These are phyloP conservation scores for Ceuthmochares aereus DNA, from an alignment of 2,113 vertebrate species.

Conservation along the genomic window DNA sequence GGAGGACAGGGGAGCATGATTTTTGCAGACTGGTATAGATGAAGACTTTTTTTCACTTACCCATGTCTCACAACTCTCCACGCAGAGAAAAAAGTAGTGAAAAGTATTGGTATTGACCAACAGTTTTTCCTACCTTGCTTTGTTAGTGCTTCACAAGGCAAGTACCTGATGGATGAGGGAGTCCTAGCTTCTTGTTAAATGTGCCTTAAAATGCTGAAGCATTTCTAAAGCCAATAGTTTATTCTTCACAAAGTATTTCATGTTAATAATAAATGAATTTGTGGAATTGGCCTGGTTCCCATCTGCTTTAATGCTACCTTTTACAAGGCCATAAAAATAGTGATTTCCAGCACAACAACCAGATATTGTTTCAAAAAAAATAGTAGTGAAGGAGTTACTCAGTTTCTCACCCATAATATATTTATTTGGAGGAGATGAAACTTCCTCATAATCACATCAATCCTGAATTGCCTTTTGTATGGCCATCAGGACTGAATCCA, in stretches of 20 bases:
- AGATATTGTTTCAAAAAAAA: not conserved
- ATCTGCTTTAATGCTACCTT: not conserved
- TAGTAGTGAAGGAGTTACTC: not conserved
- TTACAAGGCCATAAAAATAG: not conserved
- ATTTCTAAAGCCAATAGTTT: not conserved
- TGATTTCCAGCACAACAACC: not conserved
- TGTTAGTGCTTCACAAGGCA: not conserved
- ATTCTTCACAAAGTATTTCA: not conserved
- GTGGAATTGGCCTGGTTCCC: not conserved
- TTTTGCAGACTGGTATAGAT: not conserved
- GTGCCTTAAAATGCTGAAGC: not conserved
- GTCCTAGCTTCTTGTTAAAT: not conserved
- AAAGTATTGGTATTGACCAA: not conserved
- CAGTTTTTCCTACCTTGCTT: not conserved
- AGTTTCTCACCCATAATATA: not conserved
- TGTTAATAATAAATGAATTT: not conserved
- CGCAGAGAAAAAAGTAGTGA: not conserved
- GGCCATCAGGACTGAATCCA: not conserved
- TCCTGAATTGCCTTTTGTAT: not conserved
- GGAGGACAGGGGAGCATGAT: not conserved
- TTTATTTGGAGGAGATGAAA: not conserved
- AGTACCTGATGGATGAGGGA: not conserved
- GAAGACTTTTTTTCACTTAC: not conserved
- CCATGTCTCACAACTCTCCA: not conserved
- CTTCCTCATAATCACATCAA: not conserved